Evolutionary conservation across 2,797 vertebrate genomes (phyloP), one percentile per base, ranked within the genome.

Genomic region (Prunella strophiata): DNA sequence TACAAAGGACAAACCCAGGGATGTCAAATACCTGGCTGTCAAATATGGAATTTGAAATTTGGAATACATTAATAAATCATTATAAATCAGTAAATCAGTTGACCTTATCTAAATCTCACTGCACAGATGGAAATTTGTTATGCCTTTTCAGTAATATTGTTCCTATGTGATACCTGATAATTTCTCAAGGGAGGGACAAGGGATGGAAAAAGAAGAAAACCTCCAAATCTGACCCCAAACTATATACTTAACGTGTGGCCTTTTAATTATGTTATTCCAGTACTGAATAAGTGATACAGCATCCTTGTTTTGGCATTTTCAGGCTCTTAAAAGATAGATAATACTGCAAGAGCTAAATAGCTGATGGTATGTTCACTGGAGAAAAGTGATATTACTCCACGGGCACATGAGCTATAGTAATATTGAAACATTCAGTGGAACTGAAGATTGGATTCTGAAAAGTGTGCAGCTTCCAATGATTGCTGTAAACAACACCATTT

Each of bases 371-470:
- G 16, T 67, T 76, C 63, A 32, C 65, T 57, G 65, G 26, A 52
- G 27, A 57, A 59, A 94, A 85, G 30, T 38, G 4, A 7, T 76
- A 51, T 43, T 89, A 40, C 17, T 94, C 26, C 10, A 30, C 4
- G 2, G 26, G 63, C 74, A 68, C 0, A 3, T 32, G 40, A 91
- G 55, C 36, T 82, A 7, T 20, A 74, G 72, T 45, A 55, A 59
- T 91, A 82, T 63, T 85, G 85, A 82, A 93, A 78, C 32, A 66
- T 70, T 86, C 42, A 0, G 3, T 74, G 45, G 43, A 93, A 76
- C 25, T 61, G 71, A 76, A 78, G 91, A 85, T 58, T 88, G 71
- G 62, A 72, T 92, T 91, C 77, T 91, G 77, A 51, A 48, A 88
- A 92, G 54, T 30, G 19, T 81, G 30, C 73, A 54, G 73, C 47